Evolutionary conservation across 2,113 vertebrate genomes (phyloP), one percentile per base, ranked within the genome.

Genomic region (Halcyon malimbica): DNA sequence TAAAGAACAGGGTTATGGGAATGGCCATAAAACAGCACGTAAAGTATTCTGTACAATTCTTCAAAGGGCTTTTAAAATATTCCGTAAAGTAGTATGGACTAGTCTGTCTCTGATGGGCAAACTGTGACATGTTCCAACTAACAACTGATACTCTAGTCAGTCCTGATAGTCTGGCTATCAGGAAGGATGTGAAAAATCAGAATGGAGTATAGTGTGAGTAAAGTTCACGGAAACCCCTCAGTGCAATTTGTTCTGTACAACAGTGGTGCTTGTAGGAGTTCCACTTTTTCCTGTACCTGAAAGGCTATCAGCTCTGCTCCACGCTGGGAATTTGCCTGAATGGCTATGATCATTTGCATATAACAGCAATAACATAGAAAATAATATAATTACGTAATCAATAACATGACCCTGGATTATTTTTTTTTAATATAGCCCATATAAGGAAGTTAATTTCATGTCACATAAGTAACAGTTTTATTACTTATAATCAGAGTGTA

Each of bases 71-170:
- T 19, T 31, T 56, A 18, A 56, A 56, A 31, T 31, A 31, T 31
- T 12, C 5, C 28, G 39, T 51, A n/a, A 67, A 44, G n/a, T 25
- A 20, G 7, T 3, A 54, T 8, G 20, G n/a, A 64, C 53, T 33
- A 64, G 25, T 41, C 17, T 64, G 7, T 28, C 39, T 63, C 29
- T 48, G 14, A 26, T 19, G 37, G 53, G 5, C 21, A 74, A 41
- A 46, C 4, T 29, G 35, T 16, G 28, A 28, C 0, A 0, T 11
- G 6, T 28, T 73, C 33, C 71, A 51, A 53, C 5, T 2, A 62
- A 20, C 44, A 76, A 26, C 11, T 26, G 18, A 71, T 50, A 46
- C 31, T 41, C 35, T 33, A 2, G n/a, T 35, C 21, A 50, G 23
- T 24, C 48, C 48, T 50, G 23, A 50, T 50, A 50, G 48, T 50